A percentile compares a stretch with the other conserved stretches of the same genome.
These are phyloP conservation scores for Acrobasis suavella DNA, from an alignment of 2,888 invertebrate species.

Conservation along the genomic window DNA sequence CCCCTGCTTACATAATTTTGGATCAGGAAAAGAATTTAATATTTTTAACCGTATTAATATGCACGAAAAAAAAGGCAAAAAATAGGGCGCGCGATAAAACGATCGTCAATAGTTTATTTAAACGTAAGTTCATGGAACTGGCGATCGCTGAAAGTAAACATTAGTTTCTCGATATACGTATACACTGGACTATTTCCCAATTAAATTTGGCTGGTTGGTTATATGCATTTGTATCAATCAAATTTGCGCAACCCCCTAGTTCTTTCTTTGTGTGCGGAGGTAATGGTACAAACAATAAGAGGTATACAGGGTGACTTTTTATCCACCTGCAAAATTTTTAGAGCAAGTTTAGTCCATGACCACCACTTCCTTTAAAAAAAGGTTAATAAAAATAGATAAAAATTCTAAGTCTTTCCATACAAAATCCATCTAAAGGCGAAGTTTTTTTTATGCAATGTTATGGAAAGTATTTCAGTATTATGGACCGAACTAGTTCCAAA, in stretches of 20 bases:
- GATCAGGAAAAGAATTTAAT: neutral
- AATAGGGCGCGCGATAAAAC: conserved; percentile 36
- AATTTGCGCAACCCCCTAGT: conserved; percentile 31
- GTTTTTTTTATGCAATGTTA: too few species aligned
- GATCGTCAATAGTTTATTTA: conserved; percentile 53
- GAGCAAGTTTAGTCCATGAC: too few species aligned
- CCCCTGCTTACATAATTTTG: too few species aligned
- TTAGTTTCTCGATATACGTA: conserved; percentile 43
- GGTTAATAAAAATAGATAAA: too few species aligned
- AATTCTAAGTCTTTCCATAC: too few species aligned
- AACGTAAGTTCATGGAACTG: conserved; percentile 53
- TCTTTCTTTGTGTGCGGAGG: conserved; percentile 19
- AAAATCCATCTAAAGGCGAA: too few species aligned
- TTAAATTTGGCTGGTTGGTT: conserved; percentile 23
- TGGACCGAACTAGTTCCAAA: too few species aligned
- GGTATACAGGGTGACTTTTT: too few species aligned
- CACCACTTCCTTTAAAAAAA: too few species aligned
- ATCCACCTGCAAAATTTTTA: too few species aligned
- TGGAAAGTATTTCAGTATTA: too few species aligned
- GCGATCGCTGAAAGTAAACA: conserved; percentile 61
- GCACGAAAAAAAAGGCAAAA: neutral
- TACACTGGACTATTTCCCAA: conserved; percentile 40
- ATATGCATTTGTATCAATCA: conserved; percentile 32
- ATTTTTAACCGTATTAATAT: neutral
- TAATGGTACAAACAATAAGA: conserved; percentile 7